Evolutionary conservation across 2,797 vertebrate species (phyloP), one percentile per base, ranked within the genome.

Genomic region (Fratercula arctica): DNA sequence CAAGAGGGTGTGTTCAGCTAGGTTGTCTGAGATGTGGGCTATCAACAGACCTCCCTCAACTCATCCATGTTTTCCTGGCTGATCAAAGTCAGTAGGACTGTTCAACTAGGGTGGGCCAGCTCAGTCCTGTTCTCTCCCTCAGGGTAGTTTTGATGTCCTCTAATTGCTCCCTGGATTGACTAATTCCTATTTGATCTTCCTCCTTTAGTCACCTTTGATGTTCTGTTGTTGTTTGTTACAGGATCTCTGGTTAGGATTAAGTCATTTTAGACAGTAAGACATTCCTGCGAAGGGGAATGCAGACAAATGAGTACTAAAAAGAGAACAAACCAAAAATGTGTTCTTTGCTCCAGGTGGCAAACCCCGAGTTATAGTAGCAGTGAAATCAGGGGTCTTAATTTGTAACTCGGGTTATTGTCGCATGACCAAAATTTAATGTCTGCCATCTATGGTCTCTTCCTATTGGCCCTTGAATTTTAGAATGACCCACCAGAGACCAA

Each of bases 131-230:
- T 94, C 73, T 60, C 56, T 51, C 88, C 85, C 63, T 91, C 50
- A 56, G 77, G 94, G 83, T 56, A 68, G 48, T 92, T 85, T 85
- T 77, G 43, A 11, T 79, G 90, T 92, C 94, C 90, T 92, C 80
- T 93, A 95, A 91, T 95, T 95, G 63, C 84, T 85, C 56, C 60
- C 57, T 11, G 9, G 29, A 50, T 89, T 93, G 75, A 84, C 76
- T 92, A 95, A 96, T 85, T 94, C 37, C 41, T 60, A 41, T 83
- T 76, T 93, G 93, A 91, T 93, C 91, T 89, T 91, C 69, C 57
- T 85, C 37, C 26, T 93, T 81, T 70, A 77, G 83, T 87, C 83
- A 95, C 74, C 67, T 94, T 95, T 95, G 91, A 96, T 94, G 86
- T 95, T 93, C 83, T 85, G 69, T 70, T 89, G 41, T 82, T 95